Evolutionary conservation across 2,113 vertebrate species (phyloP).

Genomic region (Bos javanicus): DNA sequence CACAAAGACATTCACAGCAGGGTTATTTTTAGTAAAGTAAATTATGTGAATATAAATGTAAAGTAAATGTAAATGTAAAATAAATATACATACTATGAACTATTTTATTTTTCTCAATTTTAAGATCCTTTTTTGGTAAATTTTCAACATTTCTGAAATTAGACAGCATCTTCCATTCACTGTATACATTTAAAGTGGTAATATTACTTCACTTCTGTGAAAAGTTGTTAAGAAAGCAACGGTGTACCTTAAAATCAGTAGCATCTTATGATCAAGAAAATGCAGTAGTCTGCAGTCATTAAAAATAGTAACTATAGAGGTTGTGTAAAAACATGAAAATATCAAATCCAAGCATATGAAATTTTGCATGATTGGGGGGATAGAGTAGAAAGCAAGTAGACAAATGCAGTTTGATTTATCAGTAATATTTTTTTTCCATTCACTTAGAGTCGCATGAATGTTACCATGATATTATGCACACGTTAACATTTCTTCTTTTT

Average conservation of each 20-base stretch:
- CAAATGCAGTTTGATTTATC: background rate
- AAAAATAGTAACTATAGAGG: conserved; percentile 22
- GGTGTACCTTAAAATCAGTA: conserved; percentile 20
- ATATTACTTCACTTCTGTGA: background rate
- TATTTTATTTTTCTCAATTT: conserved; percentile 5
- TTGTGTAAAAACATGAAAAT: conserved; percentile 1
- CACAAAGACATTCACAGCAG: background rate
- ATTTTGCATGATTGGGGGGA: background rate
- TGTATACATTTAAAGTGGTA: background rate
- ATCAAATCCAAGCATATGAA: background rate
- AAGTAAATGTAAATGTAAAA: conserved; percentile 19
- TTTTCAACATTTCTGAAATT: conserved; percentile 38
- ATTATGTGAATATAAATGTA: conserved; percentile 2
- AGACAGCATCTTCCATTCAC: background rate
- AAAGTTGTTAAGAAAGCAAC: conserved; percentile 27
- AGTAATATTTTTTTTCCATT: background rate
- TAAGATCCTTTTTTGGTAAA: background rate
- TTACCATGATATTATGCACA: background rate
- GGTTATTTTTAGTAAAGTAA: conserved; percentile 3
- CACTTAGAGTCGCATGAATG: background rate
- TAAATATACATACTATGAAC: background rate
- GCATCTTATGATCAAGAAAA: conserved; percentile 4
- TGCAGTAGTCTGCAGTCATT: background rate
- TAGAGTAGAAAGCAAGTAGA: background rate
- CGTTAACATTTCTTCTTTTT: background rate